A percentile compares a stretch with the other conserved stretches of the same genome.
Evolutionary conservation across 2,888 invertebrate genomes (phyloP).

Genomic region (Tolmerus cingulatus): DNA sequence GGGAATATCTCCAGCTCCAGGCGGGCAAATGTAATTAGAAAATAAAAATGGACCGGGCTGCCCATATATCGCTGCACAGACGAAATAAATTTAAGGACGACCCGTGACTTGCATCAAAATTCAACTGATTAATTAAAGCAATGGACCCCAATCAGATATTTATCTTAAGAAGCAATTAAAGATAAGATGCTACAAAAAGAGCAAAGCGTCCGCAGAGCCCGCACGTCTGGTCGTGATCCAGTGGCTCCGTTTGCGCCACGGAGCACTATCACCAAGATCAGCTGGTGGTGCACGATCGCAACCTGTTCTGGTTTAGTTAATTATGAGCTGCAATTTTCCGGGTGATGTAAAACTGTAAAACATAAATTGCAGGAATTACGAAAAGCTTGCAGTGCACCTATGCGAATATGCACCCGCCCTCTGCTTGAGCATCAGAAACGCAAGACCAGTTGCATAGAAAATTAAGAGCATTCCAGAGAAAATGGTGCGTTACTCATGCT

Average conservation of each 20-base stretch:
- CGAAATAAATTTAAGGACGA: not conserved
- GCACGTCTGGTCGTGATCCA: not conserved
- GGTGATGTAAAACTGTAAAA: not conserved
- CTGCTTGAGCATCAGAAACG: not conserved
- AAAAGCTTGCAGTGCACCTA: not conserved
- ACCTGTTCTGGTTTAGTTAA: not conserved
- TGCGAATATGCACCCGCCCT: not conserved
- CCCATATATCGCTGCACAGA: not conserved
- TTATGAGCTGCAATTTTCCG: not conserved
- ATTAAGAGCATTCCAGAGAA: not conserved
- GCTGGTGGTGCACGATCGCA: not conserved
- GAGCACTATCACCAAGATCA: not conserved
- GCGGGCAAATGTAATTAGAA: constrained; percentile 7
- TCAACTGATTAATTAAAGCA: not conserved
- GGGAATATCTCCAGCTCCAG: not conserved
- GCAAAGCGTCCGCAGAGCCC: not conserved
- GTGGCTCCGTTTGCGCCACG: not conserved
- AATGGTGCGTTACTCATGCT: not conserved
- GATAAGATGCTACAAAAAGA: not conserved
- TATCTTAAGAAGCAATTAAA: not conserved
- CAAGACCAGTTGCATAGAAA: not conserved
- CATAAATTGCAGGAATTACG: not conserved
- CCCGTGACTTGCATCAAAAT: not conserved
- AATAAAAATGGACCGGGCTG: not conserved
- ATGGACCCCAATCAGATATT: not conserved